Evolutionary conservation across 2,888 invertebrate species (phyloP), one percentile per base, ranked within the genome.

Genomic region (Drosophila melanosoma): DNA sequence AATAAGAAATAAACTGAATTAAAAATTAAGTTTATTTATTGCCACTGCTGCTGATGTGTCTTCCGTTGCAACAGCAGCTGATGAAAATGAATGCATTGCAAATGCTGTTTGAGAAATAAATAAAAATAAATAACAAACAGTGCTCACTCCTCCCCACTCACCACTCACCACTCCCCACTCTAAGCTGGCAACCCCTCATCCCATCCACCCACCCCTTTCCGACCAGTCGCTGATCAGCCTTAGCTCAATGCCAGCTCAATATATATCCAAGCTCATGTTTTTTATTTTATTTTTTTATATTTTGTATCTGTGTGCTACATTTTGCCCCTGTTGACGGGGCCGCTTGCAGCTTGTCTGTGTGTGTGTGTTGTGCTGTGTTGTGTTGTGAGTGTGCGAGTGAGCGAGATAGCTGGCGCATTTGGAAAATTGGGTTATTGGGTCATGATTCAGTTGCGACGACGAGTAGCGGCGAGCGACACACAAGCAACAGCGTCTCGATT

Each of bases 341-440:
- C 89, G 81, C 82, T 86, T 88, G 87, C 81, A 80, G 72, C 64
- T 69, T 59, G 66, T 63, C 72, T 88, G 74, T 87, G 80, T 86
- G 78, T 79, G 80, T 84, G 75, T 81, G 81, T 59, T 49, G 6
- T 36, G n/a, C n/a, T 54, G 54, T n/a, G 36, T 48, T 48, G 15
- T 26, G 35, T 23, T 42, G 49, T 26, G 48, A 38, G 40, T 11
- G 53, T 35, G 67, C 36, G 79, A 52, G 84, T 59, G 67, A 88
- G 74, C 65, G 86, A 83, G 88, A 72, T 71, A 58, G 74, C 35
- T 56, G 53, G 53, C 6, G 53, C 71, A 74, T 68, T 83, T 72
- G 69, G 70, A 82, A 87, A 90, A 87, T 91, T 92, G 69, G 91
- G 91, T 91, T 91, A 91, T 87, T 91, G 83, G 91, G 91, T 91